phyloP scores from a whole-genome alignment of 2,888 invertebrate species.

The Ophion slaviceki region DNA sequence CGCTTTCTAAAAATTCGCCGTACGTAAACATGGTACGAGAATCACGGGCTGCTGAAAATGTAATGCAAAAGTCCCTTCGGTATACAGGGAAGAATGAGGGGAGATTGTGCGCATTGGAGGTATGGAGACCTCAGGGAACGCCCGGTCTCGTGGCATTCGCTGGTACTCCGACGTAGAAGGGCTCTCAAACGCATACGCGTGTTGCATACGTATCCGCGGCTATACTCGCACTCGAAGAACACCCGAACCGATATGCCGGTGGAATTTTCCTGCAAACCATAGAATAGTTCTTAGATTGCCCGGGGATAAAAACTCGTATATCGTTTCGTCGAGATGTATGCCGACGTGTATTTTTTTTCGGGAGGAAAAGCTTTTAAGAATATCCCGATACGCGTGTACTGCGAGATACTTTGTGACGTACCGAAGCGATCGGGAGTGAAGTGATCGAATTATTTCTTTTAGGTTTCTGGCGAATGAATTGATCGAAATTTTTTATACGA shows the following conservation, averaged over 20 bases:
- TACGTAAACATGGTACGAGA: slow-evolving; percentile 39
- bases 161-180: slow-evolving; percentile 39
- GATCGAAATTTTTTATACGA: no score
- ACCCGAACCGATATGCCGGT: slow-evolving; percentile 10
- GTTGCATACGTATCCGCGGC: slow-evolving; percentile 14
- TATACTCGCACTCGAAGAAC: background rate
- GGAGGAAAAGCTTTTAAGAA: background rate
- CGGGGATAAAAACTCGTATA: slow-evolving; percentile 6
- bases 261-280: slow-evolving; percentile 16
- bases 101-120: slow-evolving; percentile 18
- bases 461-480: no score
- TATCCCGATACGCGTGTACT: background rate
- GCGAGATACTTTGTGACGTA: no score
- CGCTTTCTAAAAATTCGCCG: slow-evolving; percentile 26
- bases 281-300: slow-evolving; percentile 25
- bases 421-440: no score
- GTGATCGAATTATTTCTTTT: no score
- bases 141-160: slow-evolving; percentile 38
- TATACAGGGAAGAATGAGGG: slow-evolving; percentile 7
- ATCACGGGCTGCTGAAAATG: slow-evolving; percentile 31
- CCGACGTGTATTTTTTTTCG: background rate
- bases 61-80: slow-evolving; percentile 11
- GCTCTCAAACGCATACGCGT: slow-evolving; percentile 13
- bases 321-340: background rate
- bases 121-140: slow-evolving; percentile 14